A percentile compares a stretch with the other conserved stretches of the same genome.
Conservation (phyloP, 30 jellyfish, hydroid and myxozoan genomes). For the Calvadosia cruxmelitensis region DNA sequence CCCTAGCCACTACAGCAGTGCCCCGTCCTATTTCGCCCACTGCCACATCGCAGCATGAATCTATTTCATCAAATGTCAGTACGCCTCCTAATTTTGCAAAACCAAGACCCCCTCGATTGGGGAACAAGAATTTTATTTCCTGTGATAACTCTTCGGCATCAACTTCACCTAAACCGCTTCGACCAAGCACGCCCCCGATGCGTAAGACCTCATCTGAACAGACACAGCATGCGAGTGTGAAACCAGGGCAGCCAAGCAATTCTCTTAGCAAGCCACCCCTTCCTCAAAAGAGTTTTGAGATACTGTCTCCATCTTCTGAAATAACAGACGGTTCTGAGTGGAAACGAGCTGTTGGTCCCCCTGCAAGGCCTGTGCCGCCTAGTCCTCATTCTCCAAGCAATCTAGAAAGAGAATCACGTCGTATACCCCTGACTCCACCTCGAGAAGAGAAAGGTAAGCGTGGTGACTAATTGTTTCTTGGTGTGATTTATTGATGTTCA, state of each 20-base stretch:
- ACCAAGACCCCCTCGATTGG: background rate
- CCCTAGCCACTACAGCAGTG: background rate
- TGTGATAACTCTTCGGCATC: background rate
- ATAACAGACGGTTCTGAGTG: background rate
- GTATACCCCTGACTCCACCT: background rate
- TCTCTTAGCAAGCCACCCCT: background rate
- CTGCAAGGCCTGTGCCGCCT: slow-evolving; percentile 46
- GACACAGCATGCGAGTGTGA: background rate
- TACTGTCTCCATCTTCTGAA: too few species aligned
- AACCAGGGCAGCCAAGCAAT: background rate
- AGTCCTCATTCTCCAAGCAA: slow-evolving; percentile 8
- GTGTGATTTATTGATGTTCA: slow-evolving; percentile 4
- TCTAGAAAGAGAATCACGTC: background rate
- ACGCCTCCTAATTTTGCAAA: background rate
- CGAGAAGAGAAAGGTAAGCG: background rate
- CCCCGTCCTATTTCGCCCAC: too few species aligned
- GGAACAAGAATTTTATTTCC: background rate
- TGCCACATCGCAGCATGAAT: background rate
- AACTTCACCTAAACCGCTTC: background rate
- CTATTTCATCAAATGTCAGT: background rate
- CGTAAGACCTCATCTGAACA: background rate
- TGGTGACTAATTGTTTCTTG: background rate
- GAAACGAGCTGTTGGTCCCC: slow-evolving; percentile 36
- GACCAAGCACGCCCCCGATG: background rate
- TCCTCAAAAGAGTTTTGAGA: background rate